Evolutionary conservation across 2,888 invertebrate species (phyloP), one percentile per base, ranked within the genome.

Genomic region (Amphipyra berbera): DNA sequence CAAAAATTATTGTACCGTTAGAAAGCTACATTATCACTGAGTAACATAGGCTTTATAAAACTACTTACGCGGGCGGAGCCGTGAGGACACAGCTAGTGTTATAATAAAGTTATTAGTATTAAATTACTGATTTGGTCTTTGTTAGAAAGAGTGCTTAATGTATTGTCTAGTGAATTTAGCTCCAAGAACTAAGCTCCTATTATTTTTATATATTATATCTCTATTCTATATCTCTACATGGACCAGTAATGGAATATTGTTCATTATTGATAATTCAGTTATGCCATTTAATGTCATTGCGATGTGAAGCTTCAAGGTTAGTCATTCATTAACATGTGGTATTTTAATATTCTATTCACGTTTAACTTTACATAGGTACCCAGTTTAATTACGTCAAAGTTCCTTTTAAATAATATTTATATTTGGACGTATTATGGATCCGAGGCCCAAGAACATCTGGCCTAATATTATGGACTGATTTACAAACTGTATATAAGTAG

Each of bases 261-360:
- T 68, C 38, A 40, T 33, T 60, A 54, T 6, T 59, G 40, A 61
- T 69, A 56, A 61, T 52, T 67, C 42, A 66, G 48, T 60, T 63
- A 60, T 58, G 49, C 30, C 47, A 53, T 54, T 67, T 59, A 69
- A 73, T 78, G 70, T 75, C 69, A 76, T 56, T 75, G 63, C 69
- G 61, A 67, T 68, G 71, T 71, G 63, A 46, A 56, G 62, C 50
- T 10, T 66, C 78, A 82, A 83, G 82, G 84, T 70, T 75, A 73
- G 47, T 53, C 59, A 75, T 73, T 62, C 45, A 72, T 77, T 58
- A 73, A 57, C 61, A 64, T 66, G 69, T 63, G 53, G 55, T 33
- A 57, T 67, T 73, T 71, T 73, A 73, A 67, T 76, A 80, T 75
- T 70, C 75, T 61, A 72, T 71, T 68, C 72, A 80, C 73, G 75